Conservation (phyloP, 2,888 invertebrate species). For the Philereme transversata region DNA sequence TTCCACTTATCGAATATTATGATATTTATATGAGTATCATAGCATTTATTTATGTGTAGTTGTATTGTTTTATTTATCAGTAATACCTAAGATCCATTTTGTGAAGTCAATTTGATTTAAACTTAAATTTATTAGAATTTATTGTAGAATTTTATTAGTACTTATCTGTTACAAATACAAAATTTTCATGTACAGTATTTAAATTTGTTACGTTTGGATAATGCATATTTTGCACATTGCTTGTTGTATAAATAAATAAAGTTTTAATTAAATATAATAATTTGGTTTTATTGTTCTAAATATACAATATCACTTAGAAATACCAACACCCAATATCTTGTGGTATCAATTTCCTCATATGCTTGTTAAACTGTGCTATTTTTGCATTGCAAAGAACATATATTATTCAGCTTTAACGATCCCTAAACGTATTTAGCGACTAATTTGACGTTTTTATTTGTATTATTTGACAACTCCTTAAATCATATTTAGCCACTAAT, state of each 20-base stretch:
- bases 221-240: constrained; percentile 41
- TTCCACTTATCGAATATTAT: too few species aligned
- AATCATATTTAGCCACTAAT: too few species aligned
- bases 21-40: not conserved
- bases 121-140: not conserved
- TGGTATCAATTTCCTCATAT: too few species aligned
- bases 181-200: constrained; percentile 7
- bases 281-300: constrained; percentile 16
- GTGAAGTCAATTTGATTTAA: not conserved
- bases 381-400: too few species aligned
- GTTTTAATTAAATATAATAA: constrained; percentile 28
- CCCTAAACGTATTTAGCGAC: too few species aligned
- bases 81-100: not conserved
- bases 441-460: too few species aligned
- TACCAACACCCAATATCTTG: constrained; percentile 2
- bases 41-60: not conserved
- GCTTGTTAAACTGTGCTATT: too few species aligned
- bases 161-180: not conserved
- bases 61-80: too few species aligned
- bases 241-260: constrained; percentile 53
- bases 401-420: too few species aligned
- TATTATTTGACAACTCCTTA: too few species aligned
- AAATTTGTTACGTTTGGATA: not conserved
- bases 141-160: too few species aligned
- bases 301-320: not conserved